Percentiles rank a stretch among this genome's conserved stretches.
These are phyloP conservation scores for Argyresthia albistria DNA, from an alignment of 2,888 invertebrate genomes.

Conservation along the genomic window DNA sequence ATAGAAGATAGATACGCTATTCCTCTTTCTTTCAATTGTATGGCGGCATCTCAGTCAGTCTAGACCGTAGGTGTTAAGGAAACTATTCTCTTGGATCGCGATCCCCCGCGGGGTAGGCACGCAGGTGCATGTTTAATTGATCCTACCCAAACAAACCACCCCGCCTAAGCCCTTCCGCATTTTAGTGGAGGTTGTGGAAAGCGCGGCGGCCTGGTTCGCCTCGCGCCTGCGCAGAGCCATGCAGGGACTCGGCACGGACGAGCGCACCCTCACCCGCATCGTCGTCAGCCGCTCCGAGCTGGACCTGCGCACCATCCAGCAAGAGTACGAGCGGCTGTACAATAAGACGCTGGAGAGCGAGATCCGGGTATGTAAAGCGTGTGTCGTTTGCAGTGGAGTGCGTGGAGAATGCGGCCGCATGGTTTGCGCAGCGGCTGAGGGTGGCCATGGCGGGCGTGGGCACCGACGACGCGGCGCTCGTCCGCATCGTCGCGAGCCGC, in stretches of 20 bases:
- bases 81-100: no score
- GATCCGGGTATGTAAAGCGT: slow-evolving; percentile 63
- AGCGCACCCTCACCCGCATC: slow-evolving; percentile 79
- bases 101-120: no score
- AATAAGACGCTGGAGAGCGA: slow-evolving; percentile 78
- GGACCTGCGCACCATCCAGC: slow-evolving; percentile 79
- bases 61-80: no score
- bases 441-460: slow-evolving; percentile 78
- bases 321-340: slow-evolving; percentile 79
- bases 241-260: slow-evolving; percentile 81
- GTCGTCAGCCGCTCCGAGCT: slow-evolving; percentile 79
- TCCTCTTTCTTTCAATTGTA: no score
- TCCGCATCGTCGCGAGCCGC: slow-evolving; percentile 77
- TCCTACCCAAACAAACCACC: neutral
- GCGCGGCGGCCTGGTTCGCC: slow-evolving; percentile 79
- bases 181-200: slow-evolving; percentile 80
- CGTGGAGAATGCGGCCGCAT: slow-evolving; percentile 77
- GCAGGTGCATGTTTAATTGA: no score
- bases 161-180: neutral
- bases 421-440: slow-evolving; percentile 79
- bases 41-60: no score
- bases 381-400: slow-evolving; percentile 75
- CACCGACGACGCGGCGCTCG: slow-evolving; percentile 78
- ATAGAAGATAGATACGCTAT: no score
- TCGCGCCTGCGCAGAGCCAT: slow-evolving; percentile 75